phyloP scores from a whole-genome alignment of 2,113 vertebrate genomes.

The Upupa epops region DNA sequence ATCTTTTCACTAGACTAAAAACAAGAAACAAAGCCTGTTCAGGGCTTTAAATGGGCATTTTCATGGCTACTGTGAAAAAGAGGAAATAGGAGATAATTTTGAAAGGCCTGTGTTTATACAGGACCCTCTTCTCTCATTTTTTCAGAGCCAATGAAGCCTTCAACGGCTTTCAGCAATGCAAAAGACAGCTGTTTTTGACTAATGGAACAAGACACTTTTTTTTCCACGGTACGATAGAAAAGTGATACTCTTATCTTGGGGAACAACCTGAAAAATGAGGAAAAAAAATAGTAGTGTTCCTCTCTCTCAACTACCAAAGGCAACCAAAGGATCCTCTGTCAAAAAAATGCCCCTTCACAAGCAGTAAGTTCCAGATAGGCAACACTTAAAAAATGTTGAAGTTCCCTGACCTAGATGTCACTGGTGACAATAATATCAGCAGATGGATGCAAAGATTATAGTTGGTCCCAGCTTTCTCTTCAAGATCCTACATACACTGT shows the following conservation, averaged over 20 bases:
- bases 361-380: not conserved
- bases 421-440: not conserved
- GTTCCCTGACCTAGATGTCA: not conserved
- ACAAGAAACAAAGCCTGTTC: not conserved
- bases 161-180: not conserved
- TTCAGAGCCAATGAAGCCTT: not conserved
- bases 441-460: slow-evolving; percentile 45
- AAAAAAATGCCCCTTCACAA: not conserved
- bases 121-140: not conserved
- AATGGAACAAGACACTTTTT: not conserved
- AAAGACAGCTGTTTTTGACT: not conserved
- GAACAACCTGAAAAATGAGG: not conserved
- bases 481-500: not conserved
- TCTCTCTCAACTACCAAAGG: not conserved
- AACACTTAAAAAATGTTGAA: not conserved
- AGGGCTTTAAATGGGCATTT: not conserved
- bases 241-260: not conserved
- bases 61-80: not conserved
- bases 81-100: not conserved
- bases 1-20: not conserved
- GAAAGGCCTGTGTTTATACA: not conserved
- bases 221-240: no score
- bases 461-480: not conserved
- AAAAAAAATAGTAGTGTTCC: not conserved
- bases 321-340: not conserved